phyloP scores from a whole-genome alignment of 2,113 vertebrate species.

The Oreocharis arfaki region DNA sequence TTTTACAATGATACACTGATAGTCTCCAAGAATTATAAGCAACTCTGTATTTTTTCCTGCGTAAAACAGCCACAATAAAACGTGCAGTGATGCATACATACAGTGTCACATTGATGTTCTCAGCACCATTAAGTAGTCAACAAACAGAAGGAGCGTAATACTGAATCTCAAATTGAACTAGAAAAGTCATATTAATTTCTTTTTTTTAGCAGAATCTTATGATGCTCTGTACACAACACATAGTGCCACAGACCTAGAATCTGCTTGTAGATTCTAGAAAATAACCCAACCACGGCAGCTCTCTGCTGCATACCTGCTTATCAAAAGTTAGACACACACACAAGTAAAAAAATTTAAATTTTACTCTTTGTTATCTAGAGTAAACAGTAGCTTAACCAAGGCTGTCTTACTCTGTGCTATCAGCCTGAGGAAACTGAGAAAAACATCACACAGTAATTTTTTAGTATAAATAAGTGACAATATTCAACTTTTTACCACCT shows the following conservation, averaged over 20 bases:
- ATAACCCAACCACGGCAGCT: not conserved
- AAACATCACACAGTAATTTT: not conserved
- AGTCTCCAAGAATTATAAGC: not conserved
- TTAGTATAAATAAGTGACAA: not conserved
- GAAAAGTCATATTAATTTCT: not conserved
- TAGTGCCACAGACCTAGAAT: not conserved
- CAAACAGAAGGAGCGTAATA: not conserved
- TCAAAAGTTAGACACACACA: not conserved
- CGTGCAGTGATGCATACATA: not conserved
- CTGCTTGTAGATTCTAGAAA: not conserved
- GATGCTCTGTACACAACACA: not conserved
- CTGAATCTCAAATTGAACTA: not conserved
- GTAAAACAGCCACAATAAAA: not conserved
- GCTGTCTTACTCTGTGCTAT: not conserved
- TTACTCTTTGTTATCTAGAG: not conserved
- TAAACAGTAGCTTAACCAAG: not conserved
- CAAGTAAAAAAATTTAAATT: not conserved
- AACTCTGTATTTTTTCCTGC: not conserved
- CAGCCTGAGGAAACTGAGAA: not conserved
- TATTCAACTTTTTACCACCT: not conserved
- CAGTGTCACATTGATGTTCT: not conserved
- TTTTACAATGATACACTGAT: not conserved
- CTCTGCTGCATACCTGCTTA: not conserved
- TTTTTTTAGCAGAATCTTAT: not conserved
- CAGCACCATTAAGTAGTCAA: not conserved